Evolutionary conservation across 2,888 invertebrate species (phyloP).

Genomic region (Leptarthrus brevirostris): DNA sequence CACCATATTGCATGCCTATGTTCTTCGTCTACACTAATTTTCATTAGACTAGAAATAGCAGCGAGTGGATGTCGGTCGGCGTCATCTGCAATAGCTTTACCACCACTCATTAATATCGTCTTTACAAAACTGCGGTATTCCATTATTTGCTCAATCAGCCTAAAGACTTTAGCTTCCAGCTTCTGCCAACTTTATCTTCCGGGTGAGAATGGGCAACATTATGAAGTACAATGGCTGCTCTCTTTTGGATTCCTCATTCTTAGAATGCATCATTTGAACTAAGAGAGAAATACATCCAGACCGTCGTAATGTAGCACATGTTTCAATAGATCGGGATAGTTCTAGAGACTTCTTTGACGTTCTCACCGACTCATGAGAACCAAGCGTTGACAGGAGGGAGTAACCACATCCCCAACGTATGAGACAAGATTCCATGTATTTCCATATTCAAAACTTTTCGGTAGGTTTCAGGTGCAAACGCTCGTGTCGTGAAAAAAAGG

Average conservation of each 20-base stretch:
- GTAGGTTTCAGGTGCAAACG: no score
- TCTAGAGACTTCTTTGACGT: constrained; percentile 90
- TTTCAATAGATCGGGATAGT: constrained; percentile 91
- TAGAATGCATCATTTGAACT: constrained; percentile 91
- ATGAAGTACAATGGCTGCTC: constrained; percentile 88
- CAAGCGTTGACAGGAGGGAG: constrained; percentile 88
- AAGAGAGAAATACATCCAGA: constrained; percentile 92
- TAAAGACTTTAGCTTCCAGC: constrained; percentile 88
- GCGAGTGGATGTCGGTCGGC: constrained; percentile 89
- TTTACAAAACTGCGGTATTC: constrained; percentile 82
- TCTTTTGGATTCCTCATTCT: constrained; percentile 79
- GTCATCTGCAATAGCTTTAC: constrained; percentile 73
- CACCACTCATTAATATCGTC: constrained; percentile 72
- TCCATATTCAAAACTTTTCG: constrained; percentile 63
- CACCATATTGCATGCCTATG: constrained; percentile 99
- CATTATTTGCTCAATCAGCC: constrained; percentile 88
- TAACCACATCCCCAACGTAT: constrained; percentile 97
- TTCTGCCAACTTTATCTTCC: constrained; percentile 88
- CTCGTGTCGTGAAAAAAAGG: no score
- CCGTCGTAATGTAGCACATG: constrained; percentile 91
- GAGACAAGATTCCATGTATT: constrained; percentile 63
- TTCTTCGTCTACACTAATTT: constrained; percentile 96
- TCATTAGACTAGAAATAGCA: constrained; percentile 94
- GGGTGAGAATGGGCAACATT: constrained; percentile 95
- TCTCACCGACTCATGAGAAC: constrained; percentile 88